Evolutionary conservation across 37 sponge, comb jelly and placozoan species (phyloP).

Genomic region (Crambe crambe): DNA sequence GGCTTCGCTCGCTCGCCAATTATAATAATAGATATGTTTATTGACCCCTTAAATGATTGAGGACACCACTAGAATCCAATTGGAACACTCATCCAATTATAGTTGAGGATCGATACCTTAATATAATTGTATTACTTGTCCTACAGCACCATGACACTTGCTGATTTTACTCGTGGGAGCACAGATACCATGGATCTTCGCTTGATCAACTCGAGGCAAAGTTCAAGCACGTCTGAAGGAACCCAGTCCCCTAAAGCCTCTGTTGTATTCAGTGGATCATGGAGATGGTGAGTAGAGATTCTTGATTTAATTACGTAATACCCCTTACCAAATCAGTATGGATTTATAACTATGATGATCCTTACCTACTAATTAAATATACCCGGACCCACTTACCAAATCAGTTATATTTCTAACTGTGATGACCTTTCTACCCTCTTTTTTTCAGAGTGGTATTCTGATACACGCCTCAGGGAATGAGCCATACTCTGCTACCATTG

Average conservation of each 20-base stretch:
- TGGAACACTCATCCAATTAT: neutral
- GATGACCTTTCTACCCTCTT: no score
- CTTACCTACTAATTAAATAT: neutral
- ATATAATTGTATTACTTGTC: neutral
- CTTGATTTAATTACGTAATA: no score
- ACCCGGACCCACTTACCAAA: no score
- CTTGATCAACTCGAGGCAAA: neutral
- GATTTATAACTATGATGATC: no score
- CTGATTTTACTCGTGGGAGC: slow-evolving; percentile 9
- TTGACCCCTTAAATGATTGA: no score
- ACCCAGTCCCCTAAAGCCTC: neutral
- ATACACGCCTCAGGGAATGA: neutral
- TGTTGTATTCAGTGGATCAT: neutral
- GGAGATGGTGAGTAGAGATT: neutral
- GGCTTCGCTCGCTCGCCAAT: no score
- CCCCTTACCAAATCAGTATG: no score
- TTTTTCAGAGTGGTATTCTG: neutral
- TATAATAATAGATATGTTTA: no score
- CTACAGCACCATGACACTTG: slow-evolving; percentile 9
- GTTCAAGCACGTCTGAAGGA: neutral
- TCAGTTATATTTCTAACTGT: no score
- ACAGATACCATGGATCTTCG: slow-evolving; percentile 20
- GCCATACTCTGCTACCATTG: neutral
- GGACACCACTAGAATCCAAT: no score
- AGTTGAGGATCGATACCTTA: neutral